These are phyloP conservation scores for Fabriciana adippe DNA, from an alignment of 2,888 invertebrate genomes.

Conservation along the genomic window DNA sequence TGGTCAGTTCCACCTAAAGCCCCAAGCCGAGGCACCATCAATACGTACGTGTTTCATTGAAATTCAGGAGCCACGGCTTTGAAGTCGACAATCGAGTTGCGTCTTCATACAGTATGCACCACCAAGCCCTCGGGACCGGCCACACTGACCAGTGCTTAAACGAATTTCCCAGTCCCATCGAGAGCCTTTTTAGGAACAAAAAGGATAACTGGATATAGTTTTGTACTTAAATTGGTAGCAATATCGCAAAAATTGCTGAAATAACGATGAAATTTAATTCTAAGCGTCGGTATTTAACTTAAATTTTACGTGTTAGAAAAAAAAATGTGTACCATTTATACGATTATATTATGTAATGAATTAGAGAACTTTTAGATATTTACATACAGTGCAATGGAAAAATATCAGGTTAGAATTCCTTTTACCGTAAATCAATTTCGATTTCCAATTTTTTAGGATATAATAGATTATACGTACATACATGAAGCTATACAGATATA, in stretches of 20 bases:
- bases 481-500: background rate
- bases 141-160: conserved; percentile 45
- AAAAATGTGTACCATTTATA: too few relatives aligned
- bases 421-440: too few relatives aligned
- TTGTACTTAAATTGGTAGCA: background rate
- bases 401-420: too few relatives aligned
- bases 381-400: too few relatives aligned
- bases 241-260: background rate
- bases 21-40: conserved; percentile 22
- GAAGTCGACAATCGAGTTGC: conserved; percentile 80
- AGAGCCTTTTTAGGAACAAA: conserved; percentile 5
- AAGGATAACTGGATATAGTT: conserved; percentile 8
- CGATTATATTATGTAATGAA: too few relatives aligned
- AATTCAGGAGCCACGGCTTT: conserved; percentile 63
- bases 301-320: too few relatives aligned
- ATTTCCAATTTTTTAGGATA: too few relatives aligned
- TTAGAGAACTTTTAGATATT: too few relatives aligned
- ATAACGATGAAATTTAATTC: too few relatives aligned
- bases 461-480: too few relatives aligned
- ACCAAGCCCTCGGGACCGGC: conserved; percentile 44
- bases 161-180: conserved; percentile 34
- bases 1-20: conserved; percentile 5
- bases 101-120: conserved; percentile 74
- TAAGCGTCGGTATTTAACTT: too few relatives aligned
- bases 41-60: conserved; percentile 45